Evolutionary conservation across 2,888 invertebrate species (phyloP).

Genomic region (Creontiades dilutus): DNA sequence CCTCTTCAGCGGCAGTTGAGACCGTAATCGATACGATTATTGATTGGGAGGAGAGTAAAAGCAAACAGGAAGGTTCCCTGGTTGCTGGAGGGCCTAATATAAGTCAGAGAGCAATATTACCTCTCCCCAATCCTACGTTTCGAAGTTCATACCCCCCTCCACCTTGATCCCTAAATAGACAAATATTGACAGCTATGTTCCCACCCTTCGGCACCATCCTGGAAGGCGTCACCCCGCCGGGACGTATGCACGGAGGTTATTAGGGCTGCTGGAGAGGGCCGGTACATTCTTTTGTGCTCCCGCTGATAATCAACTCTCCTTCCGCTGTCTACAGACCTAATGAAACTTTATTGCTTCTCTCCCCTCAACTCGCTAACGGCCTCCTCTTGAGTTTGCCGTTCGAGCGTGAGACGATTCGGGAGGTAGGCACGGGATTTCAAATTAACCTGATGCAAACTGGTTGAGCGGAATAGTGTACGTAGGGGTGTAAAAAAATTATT

Average conservation of each 20-base stretch:
- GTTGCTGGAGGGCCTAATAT: constrained; percentile 70
- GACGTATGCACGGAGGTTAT: constrained; percentile 54
- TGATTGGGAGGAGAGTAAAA: constrained; percentile 62
- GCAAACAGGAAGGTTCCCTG: constrained; percentile 67
- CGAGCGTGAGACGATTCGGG: neutral
- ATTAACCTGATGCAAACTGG: constrained; percentile 12
- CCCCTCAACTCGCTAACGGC: constrained; percentile 19
- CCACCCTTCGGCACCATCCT: constrained; percentile 1
- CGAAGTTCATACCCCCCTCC: neutral
- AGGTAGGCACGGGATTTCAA: neutral
- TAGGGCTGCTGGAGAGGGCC: neutral
- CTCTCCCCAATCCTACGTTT: constrained; percentile 33
- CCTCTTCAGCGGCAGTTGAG: constrained; percentile 52
- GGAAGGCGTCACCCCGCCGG: neutral
- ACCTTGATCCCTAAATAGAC: constrained; percentile 51
- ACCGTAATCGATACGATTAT: constrained; percentile 66
- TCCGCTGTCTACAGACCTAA: constrained; percentile 31
- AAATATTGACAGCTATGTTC: constrained; percentile 60
- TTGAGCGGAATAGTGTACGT: neutral
- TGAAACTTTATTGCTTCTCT: constrained; percentile 62
- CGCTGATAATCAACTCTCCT: constrained; percentile 58
- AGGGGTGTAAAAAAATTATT: neutral
- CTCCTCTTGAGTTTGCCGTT: neutral
- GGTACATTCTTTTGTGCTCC: constrained; percentile 51
- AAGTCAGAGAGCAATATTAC: constrained; percentile 69